phyloP scores from a whole-genome alignment of 2,888 invertebrate genomes.

The Malthinus flaveolus region DNA sequence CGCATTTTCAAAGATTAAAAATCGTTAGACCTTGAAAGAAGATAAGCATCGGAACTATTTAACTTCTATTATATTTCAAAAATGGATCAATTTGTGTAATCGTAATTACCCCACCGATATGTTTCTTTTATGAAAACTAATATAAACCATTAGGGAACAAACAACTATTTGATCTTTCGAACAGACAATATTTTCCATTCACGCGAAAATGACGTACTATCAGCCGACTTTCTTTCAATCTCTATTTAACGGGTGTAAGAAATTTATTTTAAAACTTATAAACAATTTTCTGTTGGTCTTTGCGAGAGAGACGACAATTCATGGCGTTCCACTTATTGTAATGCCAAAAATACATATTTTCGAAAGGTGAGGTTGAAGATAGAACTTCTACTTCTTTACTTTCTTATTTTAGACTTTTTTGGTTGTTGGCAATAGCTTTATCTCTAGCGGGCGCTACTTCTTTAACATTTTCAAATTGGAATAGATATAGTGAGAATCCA shows the following conservation, averaged over 20 bases:
- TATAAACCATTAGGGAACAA: too few species aligned
- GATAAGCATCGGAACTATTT: too few species aligned
- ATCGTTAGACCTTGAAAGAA: too few species aligned
- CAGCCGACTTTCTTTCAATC: too few species aligned
- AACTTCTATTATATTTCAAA: too few species aligned
- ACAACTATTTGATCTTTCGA: too few species aligned
- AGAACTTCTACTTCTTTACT: constrained; percentile 1
- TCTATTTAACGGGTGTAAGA: neutral
- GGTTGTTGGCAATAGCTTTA: constrained; percentile 28
- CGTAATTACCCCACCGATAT: too few species aligned
- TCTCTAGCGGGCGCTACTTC: constrained; percentile 16
- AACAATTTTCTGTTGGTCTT: constrained; percentile 21
- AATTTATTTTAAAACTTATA: neutral
- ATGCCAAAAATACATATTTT: constrained; percentile 53
- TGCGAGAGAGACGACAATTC: constrained; percentile 47
- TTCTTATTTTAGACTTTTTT: constrained; percentile 33
- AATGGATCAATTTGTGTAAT: too few species aligned
- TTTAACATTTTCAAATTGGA: constrained; percentile 53
- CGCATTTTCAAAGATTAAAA: too few species aligned
- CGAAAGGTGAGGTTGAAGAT: constrained; percentile 53
- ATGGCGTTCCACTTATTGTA: constrained; percentile 45
- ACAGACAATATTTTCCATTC: too few species aligned
- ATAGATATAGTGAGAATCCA: constrained; percentile 62
- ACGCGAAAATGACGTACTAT: too few species aligned
- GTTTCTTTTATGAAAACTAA: too few species aligned